phyloP scores from a whole-genome alignment of 2,113 vertebrate genomes.

The Cercopithecus mona region DNA sequence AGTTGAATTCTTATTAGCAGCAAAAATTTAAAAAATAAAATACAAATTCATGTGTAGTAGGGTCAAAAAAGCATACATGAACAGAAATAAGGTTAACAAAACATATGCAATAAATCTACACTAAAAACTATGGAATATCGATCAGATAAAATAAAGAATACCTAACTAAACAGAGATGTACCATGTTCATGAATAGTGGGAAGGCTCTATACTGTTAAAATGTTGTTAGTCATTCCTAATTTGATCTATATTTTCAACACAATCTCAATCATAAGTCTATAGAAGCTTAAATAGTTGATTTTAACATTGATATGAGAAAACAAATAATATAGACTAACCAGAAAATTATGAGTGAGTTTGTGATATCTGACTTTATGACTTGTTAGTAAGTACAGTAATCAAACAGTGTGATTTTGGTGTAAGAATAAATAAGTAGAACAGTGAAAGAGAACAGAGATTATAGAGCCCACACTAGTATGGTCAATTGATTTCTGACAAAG shows the following conservation, averaged over 20 bases:
- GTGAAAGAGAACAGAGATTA: fast-evolving
- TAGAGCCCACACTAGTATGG: not conserved
- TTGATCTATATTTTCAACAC: not conserved
- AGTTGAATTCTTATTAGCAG: not conserved
- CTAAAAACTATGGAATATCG: not conserved
- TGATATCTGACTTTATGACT: not conserved
- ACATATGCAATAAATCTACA: not conserved
- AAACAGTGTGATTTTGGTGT: not conserved
- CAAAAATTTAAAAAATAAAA: not conserved
- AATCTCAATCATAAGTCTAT: not conserved
- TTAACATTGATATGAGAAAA: not conserved
- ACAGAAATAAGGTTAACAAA: not conserved
- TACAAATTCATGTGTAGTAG: not conserved
- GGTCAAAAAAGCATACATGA: not conserved
- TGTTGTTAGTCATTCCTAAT: not conserved
- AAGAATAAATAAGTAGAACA: too few relatives aligned
- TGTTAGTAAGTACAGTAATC: not conserved
- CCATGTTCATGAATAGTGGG: not conserved
- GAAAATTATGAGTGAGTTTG: too few relatives aligned
- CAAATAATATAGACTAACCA: not conserved
- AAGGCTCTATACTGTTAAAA: not conserved
- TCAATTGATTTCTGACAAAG: not conserved
- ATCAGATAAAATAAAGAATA: not conserved
- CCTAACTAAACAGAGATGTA: not conserved
- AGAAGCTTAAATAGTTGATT: not conserved